These are phyloP conservation scores for Drosophila albomicans DNA, from an alignment of 1,140 invertebrate genomes.

Conservation along the genomic window DNA sequence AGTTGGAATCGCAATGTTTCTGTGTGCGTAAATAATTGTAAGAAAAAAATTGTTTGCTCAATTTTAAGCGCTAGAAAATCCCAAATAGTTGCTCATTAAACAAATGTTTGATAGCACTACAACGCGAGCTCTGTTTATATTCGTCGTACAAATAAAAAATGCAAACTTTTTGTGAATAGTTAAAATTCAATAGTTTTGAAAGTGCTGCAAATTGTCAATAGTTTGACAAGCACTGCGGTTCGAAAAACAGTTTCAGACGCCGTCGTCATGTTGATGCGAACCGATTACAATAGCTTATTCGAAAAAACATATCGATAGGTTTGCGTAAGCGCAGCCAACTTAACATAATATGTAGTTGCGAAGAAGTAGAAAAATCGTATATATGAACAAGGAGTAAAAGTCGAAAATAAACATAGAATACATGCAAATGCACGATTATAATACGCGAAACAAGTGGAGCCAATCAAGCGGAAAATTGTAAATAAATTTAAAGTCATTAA, in stretches of 20 bases:
- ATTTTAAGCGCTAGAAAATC: not conserved
- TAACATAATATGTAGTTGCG: slow-evolving; percentile 47
- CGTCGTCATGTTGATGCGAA: not conserved
- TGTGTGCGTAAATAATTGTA: slow-evolving; percentile 23
- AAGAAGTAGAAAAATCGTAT: slow-evolving; percentile 60
- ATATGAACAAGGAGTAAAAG: slow-evolving; percentile 51
- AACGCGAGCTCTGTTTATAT: not conserved
- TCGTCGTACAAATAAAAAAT: not conserved
- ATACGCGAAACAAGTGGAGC: slow-evolving; percentile 8
- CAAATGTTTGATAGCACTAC: not conserved
- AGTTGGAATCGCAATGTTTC: slow-evolving; percentile 16
- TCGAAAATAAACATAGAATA: slow-evolving; percentile 50
- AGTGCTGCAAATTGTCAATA: slow-evolving; percentile 1
- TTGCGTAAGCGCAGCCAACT: slow-evolving; percentile 55
- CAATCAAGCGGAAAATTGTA: slow-evolving; percentile 9
- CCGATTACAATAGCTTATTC: slow-evolving; percentile 39
- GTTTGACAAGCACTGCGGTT: slow-evolving; percentile 18
- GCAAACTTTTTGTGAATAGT: not conserved
- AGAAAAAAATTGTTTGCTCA: slow-evolving; percentile 21
- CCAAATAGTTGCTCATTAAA: not conserved
- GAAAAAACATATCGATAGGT: slow-evolving; percentile 41
- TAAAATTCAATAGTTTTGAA: slow-evolving; percentile 7
- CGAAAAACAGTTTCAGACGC: slow-evolving; percentile 42
- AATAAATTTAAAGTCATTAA: slow-evolving; percentile 5
- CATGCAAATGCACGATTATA: slow-evolving; percentile 9